Conservation (phyloP, 2,888 invertebrate genomes). For the Apamea epomidion region DNA sequence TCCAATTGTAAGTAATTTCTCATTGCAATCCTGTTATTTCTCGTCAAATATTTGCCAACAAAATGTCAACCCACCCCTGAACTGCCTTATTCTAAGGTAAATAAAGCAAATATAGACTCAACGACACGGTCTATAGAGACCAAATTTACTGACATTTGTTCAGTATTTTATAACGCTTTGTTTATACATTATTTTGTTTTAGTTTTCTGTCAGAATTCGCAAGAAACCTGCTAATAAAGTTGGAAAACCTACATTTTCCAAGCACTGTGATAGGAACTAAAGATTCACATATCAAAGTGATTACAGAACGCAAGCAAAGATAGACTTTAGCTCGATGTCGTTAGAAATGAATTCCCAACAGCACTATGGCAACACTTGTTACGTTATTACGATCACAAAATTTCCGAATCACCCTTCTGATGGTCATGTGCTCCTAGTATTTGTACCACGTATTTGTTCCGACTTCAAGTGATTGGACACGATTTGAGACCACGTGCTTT, state of each 20-base stretch:
- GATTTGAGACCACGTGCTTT: background rate
- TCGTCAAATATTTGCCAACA: background rate
- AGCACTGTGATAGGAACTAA: background rate
- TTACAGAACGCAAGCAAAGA: background rate
- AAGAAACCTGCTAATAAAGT: background rate
- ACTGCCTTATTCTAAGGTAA: background rate
- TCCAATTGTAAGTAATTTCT: background rate
- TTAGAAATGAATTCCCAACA: background rate
- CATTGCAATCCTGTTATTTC: background rate
- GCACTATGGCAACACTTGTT: background rate
- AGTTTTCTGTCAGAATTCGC: background rate
- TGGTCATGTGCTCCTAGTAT: slow-evolving; percentile 12
- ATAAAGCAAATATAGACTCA: background rate
- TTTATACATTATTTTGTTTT: background rate
- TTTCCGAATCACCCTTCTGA: background rate
- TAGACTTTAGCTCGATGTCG: background rate
- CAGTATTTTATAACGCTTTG: background rate
- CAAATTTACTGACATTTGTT: background rate
- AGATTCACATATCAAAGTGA: background rate
- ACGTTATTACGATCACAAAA: background rate
- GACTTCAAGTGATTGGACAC: slow-evolving; percentile 1
- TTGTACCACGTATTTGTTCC: background rate
- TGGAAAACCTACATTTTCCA: background rate
- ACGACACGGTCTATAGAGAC: background rate
- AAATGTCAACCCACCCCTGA: background rate